A percentile compares a stretch with the other conserved stretches of the same genome.
Evolutionary conservation across 2,113 vertebrate genomes (phyloP).

Genomic region (Terrapene triunguis): DNA sequence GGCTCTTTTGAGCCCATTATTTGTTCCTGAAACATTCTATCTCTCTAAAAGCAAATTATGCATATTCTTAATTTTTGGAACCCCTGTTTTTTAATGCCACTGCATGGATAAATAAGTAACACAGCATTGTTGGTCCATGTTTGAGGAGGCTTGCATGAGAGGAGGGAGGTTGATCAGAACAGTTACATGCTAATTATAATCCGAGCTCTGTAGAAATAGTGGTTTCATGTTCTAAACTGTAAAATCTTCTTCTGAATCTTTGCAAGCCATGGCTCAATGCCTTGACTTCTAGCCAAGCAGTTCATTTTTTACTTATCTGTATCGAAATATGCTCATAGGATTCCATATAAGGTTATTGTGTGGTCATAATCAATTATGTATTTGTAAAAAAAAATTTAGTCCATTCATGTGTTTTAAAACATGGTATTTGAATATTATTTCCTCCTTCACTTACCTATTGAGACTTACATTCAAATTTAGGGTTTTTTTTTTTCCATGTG

Average conservation of each 20-base stretch:
- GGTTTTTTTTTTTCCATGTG: slow-evolving; percentile 32
- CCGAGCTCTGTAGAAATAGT: background rate
- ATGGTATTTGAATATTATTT: slow-evolving; percentile 25
- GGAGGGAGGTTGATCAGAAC: accelerated
- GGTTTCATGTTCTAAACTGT: background rate
- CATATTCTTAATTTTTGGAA: background rate
- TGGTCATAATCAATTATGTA: background rate
- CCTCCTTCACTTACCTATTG: slow-evolving; percentile 27
- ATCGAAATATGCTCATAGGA: background rate
- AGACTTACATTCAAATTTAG: background rate
- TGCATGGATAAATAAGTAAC: background rate
- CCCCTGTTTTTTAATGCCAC: accelerated
- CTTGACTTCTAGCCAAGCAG: slow-evolving; percentile 7
- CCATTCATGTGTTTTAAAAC: background rate
- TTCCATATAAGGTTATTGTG: background rate
- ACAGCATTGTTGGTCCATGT: background rate
- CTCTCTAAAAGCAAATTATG: background rate
- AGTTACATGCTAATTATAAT: background rate
- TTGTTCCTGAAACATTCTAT: accelerated
- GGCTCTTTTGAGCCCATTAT: background rate
- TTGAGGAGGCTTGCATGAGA: background rate
- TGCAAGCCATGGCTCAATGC: background rate
- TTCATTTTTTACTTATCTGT: background rate
- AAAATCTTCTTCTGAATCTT: background rate
- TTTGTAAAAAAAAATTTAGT: background rate